Evolutionary conservation across 2,113 vertebrate genomes (phyloP).

Genomic region (Ascaphus truei): DNA sequence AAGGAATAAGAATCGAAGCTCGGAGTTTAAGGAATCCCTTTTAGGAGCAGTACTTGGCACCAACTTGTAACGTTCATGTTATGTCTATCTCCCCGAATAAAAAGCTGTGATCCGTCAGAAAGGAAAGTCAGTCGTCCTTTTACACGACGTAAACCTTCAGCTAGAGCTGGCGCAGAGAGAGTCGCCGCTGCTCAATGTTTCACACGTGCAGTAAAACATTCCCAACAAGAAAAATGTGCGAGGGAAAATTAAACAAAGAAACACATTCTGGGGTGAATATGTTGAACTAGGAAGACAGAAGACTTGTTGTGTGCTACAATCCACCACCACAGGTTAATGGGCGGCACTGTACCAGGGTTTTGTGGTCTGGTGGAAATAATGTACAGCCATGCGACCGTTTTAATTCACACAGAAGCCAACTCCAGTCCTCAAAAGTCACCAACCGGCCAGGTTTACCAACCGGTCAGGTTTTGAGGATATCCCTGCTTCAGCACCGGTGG

Average conservation of each 20-base stretch:
- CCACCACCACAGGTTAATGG: constrained; percentile 43
- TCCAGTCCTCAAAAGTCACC: too few species aligned
- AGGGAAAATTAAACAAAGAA: constrained; percentile 39
- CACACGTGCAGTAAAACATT: constrained; percentile 27
- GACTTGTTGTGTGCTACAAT: constrained; percentile 46
- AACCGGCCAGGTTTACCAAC: neutral
- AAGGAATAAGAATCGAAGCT: too few species aligned
- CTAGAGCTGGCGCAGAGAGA: neutral
- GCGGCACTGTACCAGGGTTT: constrained; percentile 35
- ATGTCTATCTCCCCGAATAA: neutral
- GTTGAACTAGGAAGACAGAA: constrained; percentile 36
- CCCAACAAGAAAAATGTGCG: constrained; percentile 15
- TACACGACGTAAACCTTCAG: neutral
- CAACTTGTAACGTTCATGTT: neutral
- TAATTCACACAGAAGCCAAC: constrained; percentile 30
- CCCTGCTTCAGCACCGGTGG: too few species aligned
- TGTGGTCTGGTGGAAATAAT: constrained; percentile 35
- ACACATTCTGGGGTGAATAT: neutral
- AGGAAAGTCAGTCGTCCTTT: too few species aligned
- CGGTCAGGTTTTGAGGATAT: too few species aligned
- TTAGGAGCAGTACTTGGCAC: neutral
- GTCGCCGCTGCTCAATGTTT: neutral
- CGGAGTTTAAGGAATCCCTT: neutral
- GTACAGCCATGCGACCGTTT: constrained; percentile 39
- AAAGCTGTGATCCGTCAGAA: too few species aligned